Base-by-base conservation (phyloP, 2,888 invertebrate genomes). In the Eueremaeus valkanovi region DNA sequence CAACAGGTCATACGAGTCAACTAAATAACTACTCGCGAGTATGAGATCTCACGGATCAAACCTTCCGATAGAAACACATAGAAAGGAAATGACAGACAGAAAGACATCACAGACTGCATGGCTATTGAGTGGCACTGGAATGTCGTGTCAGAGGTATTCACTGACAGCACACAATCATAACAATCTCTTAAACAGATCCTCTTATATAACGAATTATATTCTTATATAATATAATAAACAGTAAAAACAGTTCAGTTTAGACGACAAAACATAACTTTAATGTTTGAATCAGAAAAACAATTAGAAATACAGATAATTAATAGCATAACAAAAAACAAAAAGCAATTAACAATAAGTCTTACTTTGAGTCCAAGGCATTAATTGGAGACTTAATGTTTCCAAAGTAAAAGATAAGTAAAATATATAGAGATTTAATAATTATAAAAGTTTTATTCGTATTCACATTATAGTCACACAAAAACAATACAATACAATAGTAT, bases 81-180 rank as follows among this genome's bases (percentile, higher is more conserved):
- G 49, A 55, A 55, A 27, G 24, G 55, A 55, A 55, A 55, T 24
- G 55, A 55, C 27, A 55, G 55, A 24, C 55, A 55, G 55, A 55
- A 55, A 33, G 31, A 63, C 63, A 63, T 63, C 63, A n/a, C 63
- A 63, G 63, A 63, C 63, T 63, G 63, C 63, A 63, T 63, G 63
- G 63, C 31, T 9, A 31, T 63, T 29, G 31, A 29, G 1, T 63
- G 33, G 55, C 55, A 24, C 3, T 24, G 27, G 55, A 55, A 55
- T 55, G 55, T 24, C 21, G 21, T 6, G 24, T 24, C 55, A 27
- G 55, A 55, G 55, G 55, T n/a, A n/a, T n/a, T n/a, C n/a, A n/a
- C n/a, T 55, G 27, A 24, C 27, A 24, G 55, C 6, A 8, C 45
- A 6, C 45, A 45, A 11, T 18, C 45, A 40, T 11, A 40, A 40